A percentile compares a stretch with the other conserved stretches of the same genome.
phyloP scores from a whole-genome alignment of 37 sponge, comb jelly and placozoan genomes.

The Corticium candelabrum region DNA sequence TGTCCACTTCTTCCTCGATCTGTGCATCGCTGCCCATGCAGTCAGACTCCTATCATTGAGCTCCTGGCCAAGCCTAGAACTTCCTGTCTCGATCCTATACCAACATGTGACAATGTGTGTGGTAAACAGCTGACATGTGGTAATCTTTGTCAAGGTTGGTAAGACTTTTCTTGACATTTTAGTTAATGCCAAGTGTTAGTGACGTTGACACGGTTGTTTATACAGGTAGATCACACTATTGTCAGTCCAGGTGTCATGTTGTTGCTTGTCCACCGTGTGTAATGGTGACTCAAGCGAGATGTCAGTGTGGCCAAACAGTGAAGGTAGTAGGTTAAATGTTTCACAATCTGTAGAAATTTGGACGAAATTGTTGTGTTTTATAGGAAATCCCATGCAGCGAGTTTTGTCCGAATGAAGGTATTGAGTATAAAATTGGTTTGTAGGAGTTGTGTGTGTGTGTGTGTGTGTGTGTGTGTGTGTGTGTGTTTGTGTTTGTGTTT shows the following conservation, averaged over 20 bases:
- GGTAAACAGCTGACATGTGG: constrained; percentile 41
- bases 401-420: background rate
- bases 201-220: background rate
- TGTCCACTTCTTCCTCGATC: no score
- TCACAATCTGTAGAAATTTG: no score
- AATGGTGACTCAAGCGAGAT: constrained; percentile 27
- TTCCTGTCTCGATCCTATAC: constrained; percentile 83
- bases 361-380: no score
- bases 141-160: no score
- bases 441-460: no score
- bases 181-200: background rate
- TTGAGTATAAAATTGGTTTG: background rate
- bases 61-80: constrained; percentile 30
- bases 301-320: constrained; percentile 49
- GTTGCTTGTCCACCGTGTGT: constrained; percentile 70
- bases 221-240: constrained; percentile 37
- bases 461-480: no score
- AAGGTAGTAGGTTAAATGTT: background rate
- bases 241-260: constrained; percentile 56
- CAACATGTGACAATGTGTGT: constrained; percentile 65
- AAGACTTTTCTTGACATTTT: background rate
- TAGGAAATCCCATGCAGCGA: background rate
- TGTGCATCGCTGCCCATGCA: no score
- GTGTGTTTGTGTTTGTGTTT: no score
- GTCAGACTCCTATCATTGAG: constrained; percentile 37